A percentile compares a stretch with the other conserved stretches of the same genome.
These are phyloP conservation scores for Branchinecta lynchi DNA, from an alignment of 1,140 invertebrate genomes.

Conservation along the genomic window DNA sequence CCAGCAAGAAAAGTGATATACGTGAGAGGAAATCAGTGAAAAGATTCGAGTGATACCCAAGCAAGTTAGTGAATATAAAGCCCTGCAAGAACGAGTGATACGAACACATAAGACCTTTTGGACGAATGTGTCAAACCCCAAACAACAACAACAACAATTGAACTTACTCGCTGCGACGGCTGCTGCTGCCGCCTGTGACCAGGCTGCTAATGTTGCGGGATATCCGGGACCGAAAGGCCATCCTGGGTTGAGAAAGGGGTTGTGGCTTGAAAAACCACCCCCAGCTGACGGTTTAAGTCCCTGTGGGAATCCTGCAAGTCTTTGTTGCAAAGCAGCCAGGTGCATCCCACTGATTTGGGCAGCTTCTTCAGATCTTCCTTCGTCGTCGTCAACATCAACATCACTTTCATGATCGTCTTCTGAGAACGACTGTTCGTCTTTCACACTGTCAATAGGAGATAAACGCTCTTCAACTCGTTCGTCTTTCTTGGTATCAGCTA, in stretches of 20 bases:
- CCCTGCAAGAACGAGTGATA: too few relatives aligned
- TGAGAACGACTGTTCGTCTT: not conserved
- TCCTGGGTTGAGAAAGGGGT: not conserved
- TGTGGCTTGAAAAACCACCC: not conserved
- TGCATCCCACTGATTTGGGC: not conserved
- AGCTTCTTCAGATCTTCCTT: not conserved
- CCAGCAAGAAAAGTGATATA: too few relatives aligned
- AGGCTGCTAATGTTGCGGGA: not conserved
- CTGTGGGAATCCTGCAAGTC: not conserved
- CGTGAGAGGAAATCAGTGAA: too few relatives aligned
- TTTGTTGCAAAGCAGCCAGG: not conserved
- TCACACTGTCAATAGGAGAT: not conserved
- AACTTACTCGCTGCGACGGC: constrained; percentile 8
- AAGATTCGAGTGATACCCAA: too few relatives aligned
- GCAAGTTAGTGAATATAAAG: too few relatives aligned
- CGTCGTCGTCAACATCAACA: not conserved
- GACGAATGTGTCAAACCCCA: too few relatives aligned
- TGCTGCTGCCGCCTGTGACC: constrained; percentile 1
- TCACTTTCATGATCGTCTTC: constrained; percentile 2
- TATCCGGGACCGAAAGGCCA: constrained; percentile 2
- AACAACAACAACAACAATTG: not conserved
- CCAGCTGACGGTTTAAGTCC: not conserved
- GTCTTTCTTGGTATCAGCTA: constrained; percentile 2
- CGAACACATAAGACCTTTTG: too few relatives aligned
- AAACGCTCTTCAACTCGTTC: not conserved